Conservation (phyloP, 2,888 invertebrate species). For the Dugesia japonica region DNA sequence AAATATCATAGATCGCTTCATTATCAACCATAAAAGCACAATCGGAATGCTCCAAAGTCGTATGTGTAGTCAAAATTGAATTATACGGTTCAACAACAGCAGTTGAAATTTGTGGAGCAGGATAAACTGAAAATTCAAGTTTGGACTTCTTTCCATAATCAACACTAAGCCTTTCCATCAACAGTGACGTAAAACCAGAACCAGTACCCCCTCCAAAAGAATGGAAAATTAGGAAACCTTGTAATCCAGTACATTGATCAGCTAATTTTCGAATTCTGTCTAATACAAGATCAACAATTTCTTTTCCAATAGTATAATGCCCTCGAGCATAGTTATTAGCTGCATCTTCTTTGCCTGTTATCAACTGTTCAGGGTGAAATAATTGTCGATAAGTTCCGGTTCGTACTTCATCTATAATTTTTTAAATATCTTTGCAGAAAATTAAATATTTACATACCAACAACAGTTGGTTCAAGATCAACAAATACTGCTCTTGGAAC, state of each 20-base stretch:
- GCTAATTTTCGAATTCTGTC: slow-evolving; percentile 58
- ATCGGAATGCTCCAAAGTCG: slow-evolving; percentile 76
- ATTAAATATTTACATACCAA: slow-evolving; percentile 55
- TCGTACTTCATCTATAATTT: slow-evolving; percentile 49
- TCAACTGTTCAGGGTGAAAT: slow-evolving; percentile 36
- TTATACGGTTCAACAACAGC: slow-evolving; percentile 44
- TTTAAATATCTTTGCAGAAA: too few relatives aligned
- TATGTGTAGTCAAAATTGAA: slow-evolving; percentile 54
- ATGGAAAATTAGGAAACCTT: slow-evolving; percentile 43
- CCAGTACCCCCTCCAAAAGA: slow-evolving; percentile 41
- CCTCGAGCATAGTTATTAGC: slow-evolving; percentile 60
- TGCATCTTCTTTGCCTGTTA: slow-evolving; percentile 62
- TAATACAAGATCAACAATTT: slow-evolving; percentile 59
- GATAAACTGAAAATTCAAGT: slow-evolving; percentile 43
- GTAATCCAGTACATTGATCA: slow-evolving; percentile 60
- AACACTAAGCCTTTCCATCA: slow-evolving; percentile 40
- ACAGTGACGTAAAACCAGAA: slow-evolving; percentile 45
- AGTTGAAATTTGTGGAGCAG: slow-evolving; percentile 42
- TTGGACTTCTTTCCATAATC: slow-evolving; percentile 38
- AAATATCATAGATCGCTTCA: slow-evolving; percentile 43
- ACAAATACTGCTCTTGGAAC: slow-evolving; percentile 80
- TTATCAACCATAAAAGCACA: slow-evolving; percentile 55
- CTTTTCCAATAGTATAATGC: slow-evolving; percentile 62
- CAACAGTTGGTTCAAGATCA: slow-evolving; percentile 80
- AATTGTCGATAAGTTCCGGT: slow-evolving; percentile 36